Conservation (phyloP, 2,113 vertebrate species). For the Herpetotheres cachinnans region DNA sequence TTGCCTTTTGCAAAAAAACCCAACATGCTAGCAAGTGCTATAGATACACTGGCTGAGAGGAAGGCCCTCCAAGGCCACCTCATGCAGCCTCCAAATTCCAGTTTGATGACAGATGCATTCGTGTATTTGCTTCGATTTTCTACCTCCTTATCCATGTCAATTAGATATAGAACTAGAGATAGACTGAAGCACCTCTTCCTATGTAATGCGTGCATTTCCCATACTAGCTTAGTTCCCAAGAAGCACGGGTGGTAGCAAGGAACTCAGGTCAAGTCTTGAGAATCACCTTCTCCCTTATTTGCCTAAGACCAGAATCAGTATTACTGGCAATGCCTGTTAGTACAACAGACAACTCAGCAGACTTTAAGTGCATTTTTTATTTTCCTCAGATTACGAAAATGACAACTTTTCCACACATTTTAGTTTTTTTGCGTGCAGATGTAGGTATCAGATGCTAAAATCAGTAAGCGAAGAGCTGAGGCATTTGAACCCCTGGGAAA, state of each 20-base stretch:
- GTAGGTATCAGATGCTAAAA: not conserved
- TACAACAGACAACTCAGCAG: not conserved
- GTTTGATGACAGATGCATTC: not conserved
- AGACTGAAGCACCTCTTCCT: not conserved
- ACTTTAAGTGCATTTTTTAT: not conserved
- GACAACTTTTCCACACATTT: not conserved
- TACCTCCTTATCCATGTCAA: not conserved
- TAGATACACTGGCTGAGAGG: not conserved
- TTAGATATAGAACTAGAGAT: not conserved
- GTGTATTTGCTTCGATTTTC: not conserved
- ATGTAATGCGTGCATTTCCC: not conserved
- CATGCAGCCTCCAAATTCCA: not conserved
- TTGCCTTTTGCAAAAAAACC: not conserved
- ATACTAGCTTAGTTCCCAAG: not conserved
- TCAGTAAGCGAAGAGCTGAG: not conserved
- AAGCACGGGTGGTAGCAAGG: not conserved
- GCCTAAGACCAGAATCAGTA: not conserved
- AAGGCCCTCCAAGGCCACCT: not conserved
- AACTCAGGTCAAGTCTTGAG: not conserved
- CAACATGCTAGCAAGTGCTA: not conserved
- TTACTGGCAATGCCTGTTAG: not conserved
- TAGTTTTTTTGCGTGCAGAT: not conserved
- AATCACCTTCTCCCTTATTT: not conserved
- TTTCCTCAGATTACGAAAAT: not conserved
- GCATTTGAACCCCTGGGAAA: not conserved